These are phyloP conservation scores for Danio aesculapii DNA, from an alignment of 2,797 vertebrate species.

Conservation along the genomic window DNA sequence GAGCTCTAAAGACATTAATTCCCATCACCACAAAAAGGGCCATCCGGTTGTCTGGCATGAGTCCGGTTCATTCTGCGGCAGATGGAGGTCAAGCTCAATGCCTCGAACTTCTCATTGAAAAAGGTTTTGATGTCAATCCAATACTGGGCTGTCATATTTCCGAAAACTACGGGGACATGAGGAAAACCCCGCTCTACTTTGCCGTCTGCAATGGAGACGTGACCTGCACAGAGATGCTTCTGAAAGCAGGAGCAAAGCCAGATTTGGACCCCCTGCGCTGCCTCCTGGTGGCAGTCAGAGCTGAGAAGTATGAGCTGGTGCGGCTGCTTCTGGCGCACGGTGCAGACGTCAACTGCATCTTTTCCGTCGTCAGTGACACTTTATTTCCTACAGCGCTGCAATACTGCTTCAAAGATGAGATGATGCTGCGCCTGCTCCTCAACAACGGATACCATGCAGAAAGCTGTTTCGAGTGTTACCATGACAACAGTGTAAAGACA, in stretches of 20 bases:
- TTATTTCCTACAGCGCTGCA: constrained; percentile 88
- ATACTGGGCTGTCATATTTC: constrained; percentile 77
- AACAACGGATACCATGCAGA: constrained; percentile 84
- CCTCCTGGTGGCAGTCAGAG: constrained; percentile 85
- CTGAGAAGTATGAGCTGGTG: constrained; percentile 82
- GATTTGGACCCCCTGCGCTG: constrained; percentile 86
- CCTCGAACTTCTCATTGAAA: constrained; percentile 84
- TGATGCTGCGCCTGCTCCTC: constrained; percentile 87
- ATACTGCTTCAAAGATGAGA: constrained; percentile 83
- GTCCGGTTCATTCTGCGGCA: constrained; percentile 85
- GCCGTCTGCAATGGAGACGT: constrained; percentile 85
- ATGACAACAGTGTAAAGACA: constrained; percentile 73
- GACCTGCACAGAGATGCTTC: constrained; percentile 81
- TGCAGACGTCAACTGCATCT: constrained; percentile 89
- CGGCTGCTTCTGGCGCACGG: constrained; percentile 81
- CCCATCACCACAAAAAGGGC: constrained; percentile 83
- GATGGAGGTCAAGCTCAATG: constrained; percentile 86
- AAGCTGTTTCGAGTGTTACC: constrained; percentile 88
- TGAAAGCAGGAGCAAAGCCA: constrained; percentile 81
- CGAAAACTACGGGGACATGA: constrained; percentile 82
- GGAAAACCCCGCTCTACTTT: constrained; percentile 83
- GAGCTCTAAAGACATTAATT: constrained; percentile 86
- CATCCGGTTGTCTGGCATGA: constrained; percentile 82
- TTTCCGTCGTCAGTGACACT: constrained; percentile 82
- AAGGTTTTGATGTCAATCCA: constrained; percentile 81